phyloP scores from a whole-genome alignment of 2,113 vertebrate genomes.

The Salvelinus alpinus region DNA sequence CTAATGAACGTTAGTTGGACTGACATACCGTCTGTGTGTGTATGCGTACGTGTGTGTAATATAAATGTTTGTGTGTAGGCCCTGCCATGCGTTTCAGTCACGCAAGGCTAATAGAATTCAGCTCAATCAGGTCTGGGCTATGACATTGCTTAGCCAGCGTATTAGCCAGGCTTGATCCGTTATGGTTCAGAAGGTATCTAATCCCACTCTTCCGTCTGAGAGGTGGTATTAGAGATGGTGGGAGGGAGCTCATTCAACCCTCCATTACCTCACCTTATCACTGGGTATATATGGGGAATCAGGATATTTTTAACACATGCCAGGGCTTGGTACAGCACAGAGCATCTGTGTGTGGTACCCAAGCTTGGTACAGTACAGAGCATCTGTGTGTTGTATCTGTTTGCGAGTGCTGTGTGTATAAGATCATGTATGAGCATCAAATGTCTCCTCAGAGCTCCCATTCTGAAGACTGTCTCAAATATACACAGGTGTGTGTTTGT shows the following conservation, averaged over 20 bases:
- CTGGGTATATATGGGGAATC: neutral
- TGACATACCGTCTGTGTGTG: neutral
- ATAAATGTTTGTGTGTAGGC: no score
- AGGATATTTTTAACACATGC: neutral
- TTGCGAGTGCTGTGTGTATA: neutral
- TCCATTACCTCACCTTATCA: neutral
- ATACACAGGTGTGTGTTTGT: neutral
- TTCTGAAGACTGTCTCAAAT: neutral
- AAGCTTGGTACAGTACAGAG: neutral
- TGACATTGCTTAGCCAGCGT: slow-evolving; percentile 31
- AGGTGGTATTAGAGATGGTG: neutral
- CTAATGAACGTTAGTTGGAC: slow-evolving; percentile 40
- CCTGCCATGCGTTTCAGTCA: slow-evolving; percentile 32
- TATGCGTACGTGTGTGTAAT: no score
- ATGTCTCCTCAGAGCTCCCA: no score
- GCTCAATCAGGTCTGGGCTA: slow-evolving; percentile 37
- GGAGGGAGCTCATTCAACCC: slow-evolving; percentile 23
- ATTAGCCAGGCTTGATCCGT: slow-evolving; percentile 23
- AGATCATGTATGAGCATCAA: neutral
- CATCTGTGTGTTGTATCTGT: neutral
- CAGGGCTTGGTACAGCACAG: neutral
- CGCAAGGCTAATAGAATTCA: slow-evolving; percentile 37
- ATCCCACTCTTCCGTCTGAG: neutral
- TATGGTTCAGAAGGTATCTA: neutral
- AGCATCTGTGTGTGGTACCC: neutral